Evolutionary conservation across 2,888 invertebrate genomes (phyloP).

Genomic region (Leptogaster cylindrica): DNA sequence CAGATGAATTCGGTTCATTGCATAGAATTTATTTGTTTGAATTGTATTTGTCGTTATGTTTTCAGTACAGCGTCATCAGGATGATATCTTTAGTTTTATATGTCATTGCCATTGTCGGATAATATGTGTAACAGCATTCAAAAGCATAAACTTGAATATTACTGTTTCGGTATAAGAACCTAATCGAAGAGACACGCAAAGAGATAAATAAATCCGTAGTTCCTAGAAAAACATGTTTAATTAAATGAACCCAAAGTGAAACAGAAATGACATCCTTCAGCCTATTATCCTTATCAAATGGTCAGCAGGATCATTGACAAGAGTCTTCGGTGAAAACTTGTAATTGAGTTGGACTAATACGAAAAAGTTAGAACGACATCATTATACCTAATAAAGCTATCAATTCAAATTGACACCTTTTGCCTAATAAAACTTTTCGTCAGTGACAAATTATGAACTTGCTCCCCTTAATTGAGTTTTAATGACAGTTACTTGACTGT

Average conservation of each 20-base stretch:
- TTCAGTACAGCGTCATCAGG: too few species aligned
- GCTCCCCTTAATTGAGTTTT: constrained; percentile 29
- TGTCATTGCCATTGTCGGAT: too few species aligned
- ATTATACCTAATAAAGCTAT: constrained; percentile 27
- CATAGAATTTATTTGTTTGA: too few species aligned
- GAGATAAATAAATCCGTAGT: too few species aligned
- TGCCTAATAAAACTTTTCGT: constrained; percentile 33
- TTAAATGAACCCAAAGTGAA: constrained; percentile 6
- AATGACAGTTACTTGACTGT: constrained; percentile 6
- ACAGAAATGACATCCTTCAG: constrained; percentile 4
- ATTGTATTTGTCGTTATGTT: too few species aligned
- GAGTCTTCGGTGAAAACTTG: constrained; percentile 10
- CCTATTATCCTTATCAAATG: constrained; percentile 14
- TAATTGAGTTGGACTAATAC: constrained; percentile 31
- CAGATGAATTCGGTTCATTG: too few species aligned
- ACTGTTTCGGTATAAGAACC: too few species aligned
- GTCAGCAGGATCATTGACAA: constrained; percentile 3
- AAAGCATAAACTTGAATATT: too few species aligned
- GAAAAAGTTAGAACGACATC: constrained; percentile 12
- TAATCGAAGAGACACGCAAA: too few species aligned
- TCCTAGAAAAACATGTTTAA: too few species aligned
- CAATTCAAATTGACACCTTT: constrained; percentile 35
- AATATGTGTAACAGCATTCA: too few species aligned
- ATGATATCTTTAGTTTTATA: too few species aligned
- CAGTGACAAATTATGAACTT: constrained; percentile 33